Conservation (phyloP, 1,140 invertebrate genomes). For the Caenorhabditis brenneri region DNA sequence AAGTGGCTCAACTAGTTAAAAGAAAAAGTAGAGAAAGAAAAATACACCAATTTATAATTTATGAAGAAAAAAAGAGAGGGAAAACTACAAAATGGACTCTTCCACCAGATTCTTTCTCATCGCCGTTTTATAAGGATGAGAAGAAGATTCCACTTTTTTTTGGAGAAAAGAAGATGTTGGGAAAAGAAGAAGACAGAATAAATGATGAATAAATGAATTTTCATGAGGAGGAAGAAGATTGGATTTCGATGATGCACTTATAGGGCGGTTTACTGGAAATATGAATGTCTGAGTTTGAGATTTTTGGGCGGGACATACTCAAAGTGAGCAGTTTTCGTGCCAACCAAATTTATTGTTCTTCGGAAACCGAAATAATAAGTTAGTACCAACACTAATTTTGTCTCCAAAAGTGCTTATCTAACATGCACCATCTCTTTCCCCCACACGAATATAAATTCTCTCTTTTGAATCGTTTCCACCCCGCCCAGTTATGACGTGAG, state of each 20-base stretch:
- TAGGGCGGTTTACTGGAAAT: background rate
- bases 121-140: too few relatives aligned
- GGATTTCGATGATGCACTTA: slow-evolving; percentile 15
- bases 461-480: background rate
- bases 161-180: background rate
- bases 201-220: slow-evolving; percentile 31
- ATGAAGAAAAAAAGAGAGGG: background rate
- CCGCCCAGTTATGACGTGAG: slow-evolving; percentile 23
- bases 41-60: background rate
- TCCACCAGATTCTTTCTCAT: background rate
- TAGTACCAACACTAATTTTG: background rate
- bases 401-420: background rate
- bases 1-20: slow-evolving; percentile 25
- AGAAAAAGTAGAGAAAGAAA: background rate
- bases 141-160: background rate
- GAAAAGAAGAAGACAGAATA: background rate
- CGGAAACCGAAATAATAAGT: too few relatives aligned
- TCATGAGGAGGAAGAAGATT: background rate
- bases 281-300: too few relatives aligned
- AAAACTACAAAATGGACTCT: background rate
- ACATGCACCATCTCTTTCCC: too few relatives aligned
- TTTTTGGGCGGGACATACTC: too few relatives aligned
- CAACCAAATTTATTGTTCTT: too few relatives aligned
- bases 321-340: too few relatives aligned
- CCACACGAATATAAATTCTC: background rate